Percentiles rank a stretch among this genome's conserved stretches.
phyloP scores from a whole-genome alignment of 2,888 invertebrate species.

The Drepana falcataria region DNA sequence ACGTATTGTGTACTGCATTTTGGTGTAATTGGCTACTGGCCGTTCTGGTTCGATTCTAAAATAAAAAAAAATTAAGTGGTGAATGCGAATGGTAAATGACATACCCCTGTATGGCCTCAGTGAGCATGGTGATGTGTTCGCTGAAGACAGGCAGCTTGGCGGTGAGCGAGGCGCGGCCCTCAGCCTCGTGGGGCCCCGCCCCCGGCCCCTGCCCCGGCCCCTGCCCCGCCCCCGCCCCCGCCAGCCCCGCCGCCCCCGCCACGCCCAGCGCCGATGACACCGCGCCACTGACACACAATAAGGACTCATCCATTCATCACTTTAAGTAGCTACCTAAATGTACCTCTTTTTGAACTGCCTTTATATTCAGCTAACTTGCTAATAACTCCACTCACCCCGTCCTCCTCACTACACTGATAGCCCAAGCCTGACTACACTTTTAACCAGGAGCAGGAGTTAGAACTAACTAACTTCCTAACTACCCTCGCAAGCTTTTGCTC shows the following conservation, averaged over 20 bases:
- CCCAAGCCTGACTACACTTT: no score
- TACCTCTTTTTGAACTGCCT: no score
- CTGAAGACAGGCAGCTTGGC: slow-evolving; percentile 38
- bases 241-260: slow-evolving; percentile 51
- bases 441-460: no score
- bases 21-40: no score
- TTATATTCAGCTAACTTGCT: no score
- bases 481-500: no score
- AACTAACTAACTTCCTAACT: no score
- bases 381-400: no score
- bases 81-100: slow-evolving; percentile 5
- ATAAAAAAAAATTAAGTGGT: no score
- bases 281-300: slow-evolving; percentile 48
- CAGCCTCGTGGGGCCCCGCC: slow-evolving; percentile 11
- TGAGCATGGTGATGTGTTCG: slow-evolving; percentile 36
- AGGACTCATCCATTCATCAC: neutral
- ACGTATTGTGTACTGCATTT: no score
- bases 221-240: slow-evolving; percentile 36
- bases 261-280: slow-evolving; percentile 43
- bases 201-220: slow-evolving; percentile 35
- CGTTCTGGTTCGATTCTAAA: no score
- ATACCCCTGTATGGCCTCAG: slow-evolving; percentile 45
- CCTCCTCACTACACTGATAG: no score
- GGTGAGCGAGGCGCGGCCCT: slow-evolving; percentile 22
- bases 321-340: neutral